Percentiles rank a stretch among this genome's conserved stretches.
Conservation (phyloP, 1,140 invertebrate genomes). For the Ceratina calcarata region DNA sequence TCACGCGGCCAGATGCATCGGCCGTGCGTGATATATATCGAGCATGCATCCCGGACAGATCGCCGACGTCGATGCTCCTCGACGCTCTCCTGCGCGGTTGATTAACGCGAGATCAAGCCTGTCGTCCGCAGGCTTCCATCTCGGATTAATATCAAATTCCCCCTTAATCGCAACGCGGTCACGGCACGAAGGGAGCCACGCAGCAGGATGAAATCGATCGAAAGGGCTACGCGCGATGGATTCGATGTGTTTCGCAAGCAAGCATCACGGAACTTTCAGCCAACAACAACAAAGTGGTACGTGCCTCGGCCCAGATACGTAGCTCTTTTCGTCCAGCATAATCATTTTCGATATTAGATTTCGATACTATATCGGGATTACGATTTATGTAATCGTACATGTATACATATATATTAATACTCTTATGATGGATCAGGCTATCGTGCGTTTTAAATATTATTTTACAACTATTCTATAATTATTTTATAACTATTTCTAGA, state of each 20-base stretch:
- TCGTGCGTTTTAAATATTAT: too few species aligned
- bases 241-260: neutral
- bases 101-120: conserved; percentile 62
- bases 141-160: conserved; percentile 63
- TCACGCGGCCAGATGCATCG: conserved; percentile 8
- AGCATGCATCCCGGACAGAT: conserved; percentile 27
- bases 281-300: neutral
- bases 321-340: too few species aligned
- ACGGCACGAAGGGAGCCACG: too few species aligned
- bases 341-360: too few species aligned
- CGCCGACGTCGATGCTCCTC: conserved; percentile 45
- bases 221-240: neutral
- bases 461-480: too few species aligned
- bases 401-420: too few species aligned
- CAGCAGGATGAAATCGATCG: conserved; percentile 37
- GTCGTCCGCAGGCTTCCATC: conserved; percentile 49
- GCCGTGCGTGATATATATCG: conserved; percentile 41
- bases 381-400: too few species aligned
- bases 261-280: neutral
- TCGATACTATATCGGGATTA: too few species aligned
- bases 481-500: too few species aligned
- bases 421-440: too few species aligned
- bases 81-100: conserved; percentile 42
- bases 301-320: neutral
- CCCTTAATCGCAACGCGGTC: conserved; percentile 2